phyloP scores from a whole-genome alignment of 2,113 vertebrate genomes.

The Hyperopisus bebe region DNA sequence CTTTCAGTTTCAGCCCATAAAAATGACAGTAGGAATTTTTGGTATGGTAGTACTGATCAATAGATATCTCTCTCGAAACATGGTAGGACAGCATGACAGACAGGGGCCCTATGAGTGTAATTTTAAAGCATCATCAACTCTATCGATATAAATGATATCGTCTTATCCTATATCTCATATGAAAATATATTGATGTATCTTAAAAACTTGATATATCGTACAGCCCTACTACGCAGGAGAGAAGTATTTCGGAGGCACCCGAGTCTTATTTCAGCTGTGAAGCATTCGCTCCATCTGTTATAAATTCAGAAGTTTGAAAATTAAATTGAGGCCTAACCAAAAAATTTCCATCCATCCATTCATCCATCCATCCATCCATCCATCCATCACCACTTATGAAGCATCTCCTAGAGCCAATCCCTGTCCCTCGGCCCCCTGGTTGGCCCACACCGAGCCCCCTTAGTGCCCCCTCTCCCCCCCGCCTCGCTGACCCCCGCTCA shows the following conservation, averaged over 20 bases:
- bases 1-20: too few species aligned
- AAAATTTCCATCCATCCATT: background rate
- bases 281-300: background rate
- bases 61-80: too few species aligned
- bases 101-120: too few species aligned
- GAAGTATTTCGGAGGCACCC: background rate
- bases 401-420: background rate
- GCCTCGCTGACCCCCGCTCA: constrained; percentile 42
- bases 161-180: too few species aligned
- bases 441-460: background rate
- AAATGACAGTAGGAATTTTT: too few species aligned
- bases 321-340: background rate
- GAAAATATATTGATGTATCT: too few species aligned
- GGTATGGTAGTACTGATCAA: too few species aligned
- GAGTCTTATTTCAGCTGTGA: background rate
- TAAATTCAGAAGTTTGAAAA: background rate
- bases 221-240: too few species aligned
- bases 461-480: background rate
- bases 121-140: too few species aligned
- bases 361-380: background rate
- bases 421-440: background rate
- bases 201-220: too few species aligned
- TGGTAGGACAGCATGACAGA: too few species aligned
- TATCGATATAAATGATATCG: too few species aligned
- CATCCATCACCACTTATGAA: background rate